Conservation (phyloP, 2,113 vertebrate species). For the Tor tambroides region DNA sequence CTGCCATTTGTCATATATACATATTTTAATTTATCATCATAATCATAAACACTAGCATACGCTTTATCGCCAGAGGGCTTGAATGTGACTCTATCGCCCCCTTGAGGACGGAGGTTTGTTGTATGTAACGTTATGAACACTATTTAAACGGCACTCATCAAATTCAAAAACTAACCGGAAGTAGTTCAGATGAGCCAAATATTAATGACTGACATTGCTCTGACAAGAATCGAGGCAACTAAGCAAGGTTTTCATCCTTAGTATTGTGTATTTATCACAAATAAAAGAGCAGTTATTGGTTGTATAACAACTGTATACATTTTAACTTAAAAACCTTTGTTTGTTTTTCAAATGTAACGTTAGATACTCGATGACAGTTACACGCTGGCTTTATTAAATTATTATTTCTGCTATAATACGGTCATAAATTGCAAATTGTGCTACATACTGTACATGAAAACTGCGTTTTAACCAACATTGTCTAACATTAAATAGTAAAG, state of each 20-base stretch:
- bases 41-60: too few relatives aligned
- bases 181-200: not conserved
- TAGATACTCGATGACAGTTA: not conserved
- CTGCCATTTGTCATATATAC: too few relatives aligned
- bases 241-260: not conserved
- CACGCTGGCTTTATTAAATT: not conserved
- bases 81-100: too few relatives aligned
- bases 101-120: too few relatives aligned
- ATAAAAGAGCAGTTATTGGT: not conserved
- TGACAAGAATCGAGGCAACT: not conserved
- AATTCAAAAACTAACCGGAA: not conserved
- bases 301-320: not conserved
- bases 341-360: not conserved
- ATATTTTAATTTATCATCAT: too few relatives aligned
- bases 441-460: not conserved
- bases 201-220: not conserved
- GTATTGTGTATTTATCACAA: not conserved
- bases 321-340: too few relatives aligned
- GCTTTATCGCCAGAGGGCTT: too few relatives aligned
- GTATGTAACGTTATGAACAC: too few relatives aligned
- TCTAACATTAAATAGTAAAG: not conserved
- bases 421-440: not conserved
- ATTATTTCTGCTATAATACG: not conserved
- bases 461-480: not conserved
- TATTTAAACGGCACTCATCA: not conserved